These are phyloP conservation scores for Apteryx mantelli DNA, from an alignment of 2,113 vertebrate species.

Conservation along the genomic window DNA sequence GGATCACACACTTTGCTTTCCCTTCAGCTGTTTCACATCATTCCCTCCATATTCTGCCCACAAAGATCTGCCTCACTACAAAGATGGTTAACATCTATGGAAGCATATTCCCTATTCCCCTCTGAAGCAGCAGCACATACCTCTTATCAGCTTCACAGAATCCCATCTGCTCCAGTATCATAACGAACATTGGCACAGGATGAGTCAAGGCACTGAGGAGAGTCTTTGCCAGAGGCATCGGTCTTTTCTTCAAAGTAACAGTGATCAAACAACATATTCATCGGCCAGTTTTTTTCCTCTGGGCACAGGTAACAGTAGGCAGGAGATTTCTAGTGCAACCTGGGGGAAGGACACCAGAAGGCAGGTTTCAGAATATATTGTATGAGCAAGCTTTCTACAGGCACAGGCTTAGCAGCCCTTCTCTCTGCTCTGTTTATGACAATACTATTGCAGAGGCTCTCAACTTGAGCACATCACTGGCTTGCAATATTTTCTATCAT, in stretches of 20 bases:
- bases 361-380: not conserved
- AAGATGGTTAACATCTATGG: no score
- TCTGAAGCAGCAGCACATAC: not conserved
- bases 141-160: no score
- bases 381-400: not conserved
- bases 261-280: not conserved
- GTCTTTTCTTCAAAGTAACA: not conserved
- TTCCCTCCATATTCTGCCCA: not conserved
- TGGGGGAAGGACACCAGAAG: not conserved
- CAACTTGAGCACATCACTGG: not conserved
- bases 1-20: not conserved
- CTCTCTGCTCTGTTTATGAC: not conserved
- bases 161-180: not conserved
- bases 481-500: not conserved
- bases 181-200: not conserved
- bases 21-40: not conserved
- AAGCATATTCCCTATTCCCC: not conserved
- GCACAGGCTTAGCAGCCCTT: not conserved
- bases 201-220: not conserved
- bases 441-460: not conserved
- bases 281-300: not conserved
- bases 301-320: not conserved
- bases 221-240: not conserved
- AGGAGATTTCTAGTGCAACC: not conserved
- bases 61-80: not conserved